Conservation (phyloP, 2,797 vertebrate species). For the Ciconia nigra region DNA sequence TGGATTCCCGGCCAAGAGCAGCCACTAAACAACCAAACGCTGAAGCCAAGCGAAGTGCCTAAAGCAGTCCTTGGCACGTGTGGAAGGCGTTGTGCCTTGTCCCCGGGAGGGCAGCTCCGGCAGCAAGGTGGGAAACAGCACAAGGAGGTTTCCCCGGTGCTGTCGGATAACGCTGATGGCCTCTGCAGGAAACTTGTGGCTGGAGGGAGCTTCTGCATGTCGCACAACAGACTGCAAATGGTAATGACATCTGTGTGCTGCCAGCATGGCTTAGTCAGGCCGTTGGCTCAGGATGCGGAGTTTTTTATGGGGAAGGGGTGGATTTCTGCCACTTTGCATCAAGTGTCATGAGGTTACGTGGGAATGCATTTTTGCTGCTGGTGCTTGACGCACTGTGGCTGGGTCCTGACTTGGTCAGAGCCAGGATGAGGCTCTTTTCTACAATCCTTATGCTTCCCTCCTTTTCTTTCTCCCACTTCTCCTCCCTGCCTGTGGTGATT, state of each 20-base stretch:
- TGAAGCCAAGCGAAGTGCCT: neutral
- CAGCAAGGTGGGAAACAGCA: neutral
- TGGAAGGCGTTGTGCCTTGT: neutral
- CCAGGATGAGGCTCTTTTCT: neutral
- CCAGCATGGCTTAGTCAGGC: neutral
- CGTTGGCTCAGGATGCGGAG: fast-evolving
- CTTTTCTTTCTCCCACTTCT: neutral
- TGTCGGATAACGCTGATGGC: neutral
- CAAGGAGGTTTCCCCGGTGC: neutral
- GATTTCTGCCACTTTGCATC: slow-evolving; percentile 3
- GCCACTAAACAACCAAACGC: fast-evolving
- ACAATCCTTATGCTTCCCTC: neutral
- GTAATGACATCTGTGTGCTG: neutral
- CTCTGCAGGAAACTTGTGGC: neutral
- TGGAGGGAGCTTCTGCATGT: neutral
- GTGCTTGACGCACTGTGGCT: neutral
- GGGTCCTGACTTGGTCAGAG: neutral
- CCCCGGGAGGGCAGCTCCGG: neutral
- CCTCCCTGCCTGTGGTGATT: neutral
- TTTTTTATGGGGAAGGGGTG: neutral
- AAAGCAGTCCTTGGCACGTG: neutral
- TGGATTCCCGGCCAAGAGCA: neutral
- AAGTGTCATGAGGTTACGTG: neutral
- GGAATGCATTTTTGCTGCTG: neutral
- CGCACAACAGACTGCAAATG: neutral